These are phyloP conservation scores for Drosophila nigrodunni DNA, from an alignment of 1,140 invertebrate genomes.

Conservation along the genomic window DNA sequence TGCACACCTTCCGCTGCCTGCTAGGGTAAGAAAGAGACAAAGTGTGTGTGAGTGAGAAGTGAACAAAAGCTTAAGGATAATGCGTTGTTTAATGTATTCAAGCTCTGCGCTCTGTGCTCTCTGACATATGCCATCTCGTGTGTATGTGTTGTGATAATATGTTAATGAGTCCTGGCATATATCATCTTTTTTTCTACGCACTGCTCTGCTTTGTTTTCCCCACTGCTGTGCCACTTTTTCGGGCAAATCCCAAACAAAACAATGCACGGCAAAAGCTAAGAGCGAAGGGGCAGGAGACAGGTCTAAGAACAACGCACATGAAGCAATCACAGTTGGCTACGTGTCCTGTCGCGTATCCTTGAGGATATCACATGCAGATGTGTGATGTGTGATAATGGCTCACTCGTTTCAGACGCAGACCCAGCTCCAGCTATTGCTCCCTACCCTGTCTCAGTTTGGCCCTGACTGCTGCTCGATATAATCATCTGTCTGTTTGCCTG, in stretches of 20 bases:
- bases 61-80: slow-evolving; percentile 49
- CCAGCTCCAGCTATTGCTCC: not conserved
- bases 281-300: slow-evolving; percentile 26
- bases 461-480: slow-evolving; percentile 15
- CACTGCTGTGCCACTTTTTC: slow-evolving; percentile 16
- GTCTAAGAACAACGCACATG: slow-evolving; percentile 51
- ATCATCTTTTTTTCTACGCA: slow-evolving; percentile 67
- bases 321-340: slow-evolving; percentile 76
- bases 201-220: not conserved
- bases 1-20: slow-evolving; percentile 26
- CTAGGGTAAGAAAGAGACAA: slow-evolving; percentile 8
- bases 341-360: slow-evolving; percentile 82
- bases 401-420: slow-evolving; percentile 24
- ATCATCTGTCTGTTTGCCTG: slow-evolving; percentile 14
- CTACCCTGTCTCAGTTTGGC: no score
- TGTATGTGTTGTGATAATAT: slow-evolving; percentile 81
- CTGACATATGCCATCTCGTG: slow-evolving; percentile 76
- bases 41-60: slow-evolving; percentile 16
- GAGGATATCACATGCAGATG: slow-evolving; percentile 82
- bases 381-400: slow-evolving; percentile 84
- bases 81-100: slow-evolving; percentile 65
- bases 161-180: slow-evolving; percentile 84
- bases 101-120: slow-evolving; percentile 37
- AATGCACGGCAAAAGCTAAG: slow-evolving; percentile 32
- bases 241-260: slow-evolving; percentile 53